Evolutionary conservation across 2,888 invertebrate genomes (phyloP), one percentile per base, ranked within the genome.

Genomic region (Lycocerus yunnanus): DNA sequence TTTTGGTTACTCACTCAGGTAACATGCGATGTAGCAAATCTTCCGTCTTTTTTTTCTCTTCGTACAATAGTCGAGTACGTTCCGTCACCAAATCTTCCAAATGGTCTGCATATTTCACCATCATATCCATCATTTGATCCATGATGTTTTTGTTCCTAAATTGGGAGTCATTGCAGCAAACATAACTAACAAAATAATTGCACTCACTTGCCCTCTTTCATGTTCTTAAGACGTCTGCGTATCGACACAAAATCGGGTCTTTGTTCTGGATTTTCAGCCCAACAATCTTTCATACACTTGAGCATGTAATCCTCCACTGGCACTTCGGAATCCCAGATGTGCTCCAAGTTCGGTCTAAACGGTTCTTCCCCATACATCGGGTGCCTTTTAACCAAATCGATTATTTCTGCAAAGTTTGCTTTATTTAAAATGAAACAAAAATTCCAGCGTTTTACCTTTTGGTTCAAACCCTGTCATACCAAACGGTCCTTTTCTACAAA

Each of bases 91-190:
- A 92, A 87, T 96, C 96, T 88, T 97, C 97, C 88, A 97, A 92
- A 89, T 97, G 95, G 87, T 95, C 95, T 74, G 97, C 96, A 88
- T 98, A 97, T 84, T 95, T 96, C 87, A 97, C 97, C 97, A 97
- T 97, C 95, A 97, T 97, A 82, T 95, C 94, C 94, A 97, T 96
- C 96, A 97, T 97, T 90, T 97, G 96, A 87, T 97, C 97, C 95
- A 97, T 95, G 82, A 97, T 96, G 86, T 97, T 97, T 83, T 93
- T 92, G 83, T 92, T 94, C 85, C 95, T 95, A 83, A 84, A 58
- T 43, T 43, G 1, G n/a, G 43, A 43, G n/a, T 43, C n/a, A 79
- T 66, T 68, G 21, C 66, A 69, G 60, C 58, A 73, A 43, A 8
- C 66, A 60, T 71, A 24, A 66, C 66, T 21, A 58, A 73, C 14